Base-by-base conservation (phyloP, 2,113 vertebrate genomes). In the Hippopotamus amphibius region DNA sequence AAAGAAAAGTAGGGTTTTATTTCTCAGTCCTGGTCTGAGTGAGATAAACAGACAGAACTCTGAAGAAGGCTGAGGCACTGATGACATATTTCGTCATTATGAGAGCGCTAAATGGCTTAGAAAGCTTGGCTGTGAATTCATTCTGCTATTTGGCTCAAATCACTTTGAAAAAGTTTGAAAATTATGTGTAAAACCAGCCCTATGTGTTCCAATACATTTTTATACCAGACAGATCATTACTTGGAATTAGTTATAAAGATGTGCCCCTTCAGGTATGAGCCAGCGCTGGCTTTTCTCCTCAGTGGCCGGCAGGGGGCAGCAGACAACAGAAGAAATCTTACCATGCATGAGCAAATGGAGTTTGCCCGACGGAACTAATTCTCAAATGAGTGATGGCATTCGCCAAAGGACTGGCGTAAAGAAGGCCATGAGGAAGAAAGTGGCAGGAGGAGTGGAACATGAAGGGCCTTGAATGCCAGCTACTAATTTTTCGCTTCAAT, bases 161-260 rank as follows among this genome's bases (percentile, higher is more conserved):
- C 93, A 94, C 95, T 97, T 86, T 97, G 93, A 98, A 98, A 98
- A 93, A 83, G 68, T 90, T 65, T 97, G 95, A 97, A 98, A 97
- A 98, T 86, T 88, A 95, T 95, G 21, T 94, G 90, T 95, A 81
- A 97, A 98, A 97, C 26, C 46, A 96, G 55, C 71, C 30, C 33
- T 96, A 95, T 66, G 43, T 97, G 89, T 95, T 95, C 76, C 95
- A 90, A 57, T 93, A 97, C 69, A 89, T 82, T 94, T 72, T 97
- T 71, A 50, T 81, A 84, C 28, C 97, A 97, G 77, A 57, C 85
- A 97, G 93, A 69, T 88, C 10, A 63, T 98, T 97, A 71, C 24
- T 98, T 97, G 96, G 95, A 96, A 97, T 97, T 97, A 98, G 97
- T 98, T 98, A 95, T 57, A 59, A 37, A 63, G 48, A n/a, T 37